A percentile compares a stretch with the other conserved stretches of the same genome.
These are phyloP conservation scores for Protosalanx chinensis DNA, from an alignment of 2,797 vertebrate species.

Conservation along the genomic window DNA sequence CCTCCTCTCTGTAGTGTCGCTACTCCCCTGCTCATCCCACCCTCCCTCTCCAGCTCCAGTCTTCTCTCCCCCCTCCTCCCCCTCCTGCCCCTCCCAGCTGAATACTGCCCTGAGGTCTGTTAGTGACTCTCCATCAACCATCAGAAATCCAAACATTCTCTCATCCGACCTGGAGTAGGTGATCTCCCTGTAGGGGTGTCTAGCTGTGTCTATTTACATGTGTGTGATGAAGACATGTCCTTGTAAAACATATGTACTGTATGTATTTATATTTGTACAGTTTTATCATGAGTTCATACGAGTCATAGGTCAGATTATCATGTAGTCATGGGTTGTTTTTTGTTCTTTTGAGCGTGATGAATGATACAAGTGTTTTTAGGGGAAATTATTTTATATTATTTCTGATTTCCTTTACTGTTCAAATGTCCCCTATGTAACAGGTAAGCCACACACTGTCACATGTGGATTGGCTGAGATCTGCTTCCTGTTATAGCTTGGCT, in stretches of 20 bases:
- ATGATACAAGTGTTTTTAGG: constrained; percentile 24
- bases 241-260: constrained; percentile 26
- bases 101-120: constrained; percentile 11
- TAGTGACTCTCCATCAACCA: not conserved
- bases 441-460: not conserved
- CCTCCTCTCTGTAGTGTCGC: not conserved
- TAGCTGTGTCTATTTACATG: constrained; percentile 27
- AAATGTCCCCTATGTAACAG: constrained; percentile 8
- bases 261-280: constrained; percentile 43
- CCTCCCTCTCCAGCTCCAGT: not conserved
- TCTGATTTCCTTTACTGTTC: constrained; percentile 32
- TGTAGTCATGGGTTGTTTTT: constrained; percentile 29
- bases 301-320: constrained; percentile 43
- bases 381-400: constrained; percentile 35
- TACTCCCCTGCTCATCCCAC: not conserved
- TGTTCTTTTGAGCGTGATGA: constrained; percentile 28
- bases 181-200: constrained; percentile 27
- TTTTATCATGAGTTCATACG: constrained; percentile 44
- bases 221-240: constrained; percentile 28
- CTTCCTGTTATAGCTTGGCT: not conserved
- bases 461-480: too few relatives aligned
- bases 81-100: constrained; percentile 5
- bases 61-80: not conserved
- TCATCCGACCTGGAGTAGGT: constrained; percentile 40
- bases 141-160: constrained; percentile 22